Evolutionary conservation across 2,797 vertebrate species (phyloP), one percentile per base, ranked within the genome.

Genomic region (Cynodonichthys magdalenae): DNA sequence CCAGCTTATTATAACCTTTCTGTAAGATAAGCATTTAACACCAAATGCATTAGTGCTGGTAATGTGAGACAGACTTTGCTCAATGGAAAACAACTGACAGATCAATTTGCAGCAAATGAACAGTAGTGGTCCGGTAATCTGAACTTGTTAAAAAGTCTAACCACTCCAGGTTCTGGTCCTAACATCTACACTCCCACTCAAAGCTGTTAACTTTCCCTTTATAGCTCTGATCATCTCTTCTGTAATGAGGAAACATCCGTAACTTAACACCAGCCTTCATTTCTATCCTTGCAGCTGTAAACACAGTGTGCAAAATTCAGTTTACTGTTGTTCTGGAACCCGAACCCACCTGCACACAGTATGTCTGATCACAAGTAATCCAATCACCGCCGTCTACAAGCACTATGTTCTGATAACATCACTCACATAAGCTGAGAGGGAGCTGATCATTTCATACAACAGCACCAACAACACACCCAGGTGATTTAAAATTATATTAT

Each of bases 1-100:
- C 7, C 27, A 31, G 49, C 41, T 39, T 41, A 31, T 49, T 9
- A 49, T 62, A 44, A 62, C 36, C 36, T 39, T 39, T 51, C 39
- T 31, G 49, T 11, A 31, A 52, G 28, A 11, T n/a, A 42, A 44
- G 49, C 24, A 53, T n/a, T n/a, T 41, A 50, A 34, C 28, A 34
- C n/a, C n/a, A 46, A 18, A n/a, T 2, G n/a, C n/a, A 19, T 19
- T 18, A 46, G 44, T 18, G n/a, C 44, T 18, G 44, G 44, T 18
- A 46, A 18, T 9, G 7, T 9, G n/a, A 49, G 48, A 49, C 49
- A 28, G 14, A 6, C 15, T 17, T 15, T 50, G 12, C 28, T 52
- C 17, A 28, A 12, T 15, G 8, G 24, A 53, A 18, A 53, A 18
- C 7, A 56, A n/a, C 5, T 28, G 17, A 44, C 17, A 27, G 17